Evolutionary conservation across 2,888 invertebrate genomes (phyloP), one percentile per base, ranked within the genome.

Genomic region (Rhaphigaster nebulosa): DNA sequence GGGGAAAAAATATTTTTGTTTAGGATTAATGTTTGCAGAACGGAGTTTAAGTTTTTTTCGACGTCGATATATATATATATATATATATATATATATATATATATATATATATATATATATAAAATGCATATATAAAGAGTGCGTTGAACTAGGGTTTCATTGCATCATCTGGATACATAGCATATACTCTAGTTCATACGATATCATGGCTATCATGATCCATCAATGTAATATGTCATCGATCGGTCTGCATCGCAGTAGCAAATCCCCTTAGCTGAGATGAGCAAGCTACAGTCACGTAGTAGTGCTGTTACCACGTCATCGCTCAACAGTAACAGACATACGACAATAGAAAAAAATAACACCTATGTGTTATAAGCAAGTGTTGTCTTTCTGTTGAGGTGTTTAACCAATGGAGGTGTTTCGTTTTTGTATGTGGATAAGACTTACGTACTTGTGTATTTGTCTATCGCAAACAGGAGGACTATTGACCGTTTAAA

Each of bases 321-420:
- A 84, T 84, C 41, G 15, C n/a, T 50, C 0, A 84, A 50, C 84
- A 84, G 50, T 50, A n/a, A 84, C n/a, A 26, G 45, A 26, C 80
- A 26, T 5, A 84, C 26, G 45, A 80, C 41, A 80, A 41, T 45
- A 41, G 45, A 45, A 45, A 38, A 45, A 45, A 65, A 84, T 45
- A 84, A 41, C 41, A 38, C 45, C 41, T 29, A 41, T 45, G 15
- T 84, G 45, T 84, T 80, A n/a, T n/a, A n/a, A n/a, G n/a, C n/a
- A n/a, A n/a, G n/a, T n/a, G n/a, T 84, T 45, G 84, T 45, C 45
- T 80, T 41, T 41, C 45, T 26, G 26, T 84, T 84, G 84, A 76
- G 70, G 70, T n/a, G 26, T 45, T 45, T 84, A 45, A 84, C 84
- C n/a, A 8, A 6, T 20, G 34, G 15, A 8, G 70, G 29, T 34